Base-by-base conservation (phyloP, 2,797 vertebrate genomes). In the Carduelis carduelis region DNA sequence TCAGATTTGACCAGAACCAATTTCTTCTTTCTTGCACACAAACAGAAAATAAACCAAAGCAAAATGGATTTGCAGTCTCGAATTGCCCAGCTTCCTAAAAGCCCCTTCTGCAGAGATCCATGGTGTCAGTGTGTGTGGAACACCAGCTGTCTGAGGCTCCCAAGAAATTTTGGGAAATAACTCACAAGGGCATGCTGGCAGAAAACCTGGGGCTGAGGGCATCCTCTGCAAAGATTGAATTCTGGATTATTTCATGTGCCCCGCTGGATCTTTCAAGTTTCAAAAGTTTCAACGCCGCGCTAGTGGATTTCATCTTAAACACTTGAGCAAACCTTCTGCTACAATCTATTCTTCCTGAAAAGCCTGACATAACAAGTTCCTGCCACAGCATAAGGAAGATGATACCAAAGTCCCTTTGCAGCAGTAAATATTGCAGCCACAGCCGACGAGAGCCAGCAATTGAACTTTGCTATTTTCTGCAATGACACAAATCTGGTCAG, bases 221-320 rank as follows among this genome's bases (percentile, higher is more conserved):
- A 76, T 44, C 46, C 17, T 68, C 14, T 14, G 7, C 46, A 60
- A 50, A 68, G 59, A n/a, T 5, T 71, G 63, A 55, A 41, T 41
- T 91, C 46, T 53, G 50, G 35, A 49, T 65, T 30, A n/a, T 61
- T 72, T 61, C 8, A 19, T 12, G 14, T 26, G 41, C 32, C 71
- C 59, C 69, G 19, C 63, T 82, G 43, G 16, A 37, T 79, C 37
- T 59, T 63, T 74, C 32, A 49, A 37, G 30, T 86, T 55, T 34
- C 2, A 1, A 1, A 34, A 34, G 32, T 34, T 34, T 37, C 2
- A 1, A 1, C 0, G 1, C 26, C 3, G 0, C 28, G 34, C 15
- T 68, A 9, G 1, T 37, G 17, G 20, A 61, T 56, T 88, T 68
- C 3, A 22, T n/a, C 23, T 81, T 30, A 64, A 89, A 57, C 8